phyloP scores from a whole-genome alignment of 2,888 invertebrate species.

The Listrodromus nycthemerus region DNA sequence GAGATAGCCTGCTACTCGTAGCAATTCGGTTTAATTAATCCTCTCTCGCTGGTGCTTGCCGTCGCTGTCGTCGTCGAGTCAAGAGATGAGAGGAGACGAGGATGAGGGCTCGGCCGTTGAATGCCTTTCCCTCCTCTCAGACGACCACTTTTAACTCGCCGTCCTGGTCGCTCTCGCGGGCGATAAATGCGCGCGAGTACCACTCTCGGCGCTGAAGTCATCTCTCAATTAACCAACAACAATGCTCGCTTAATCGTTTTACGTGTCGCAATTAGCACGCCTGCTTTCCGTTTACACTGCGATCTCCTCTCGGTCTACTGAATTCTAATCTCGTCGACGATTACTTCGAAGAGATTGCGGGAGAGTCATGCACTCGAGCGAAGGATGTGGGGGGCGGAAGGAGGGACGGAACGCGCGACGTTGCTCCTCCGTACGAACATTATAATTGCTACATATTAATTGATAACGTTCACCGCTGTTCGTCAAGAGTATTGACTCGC shows the following conservation, averaged over 20 bases:
- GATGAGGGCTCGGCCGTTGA: slow-evolving; percentile 15
- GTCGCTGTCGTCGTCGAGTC: slow-evolving; percentile 47
- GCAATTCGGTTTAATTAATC: slow-evolving; percentile 81
- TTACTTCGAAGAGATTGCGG: slow-evolving; percentile 54
- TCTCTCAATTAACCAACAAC: slow-evolving; percentile 81
- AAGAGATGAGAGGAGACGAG: slow-evolving; percentile 51
- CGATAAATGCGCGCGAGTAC: slow-evolving; percentile 63
- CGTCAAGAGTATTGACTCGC: slow-evolving; percentile 5
- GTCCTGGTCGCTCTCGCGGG: slow-evolving; percentile 36
- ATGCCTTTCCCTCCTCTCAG: slow-evolving; percentile 30
- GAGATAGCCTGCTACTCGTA: slow-evolving; percentile 69
- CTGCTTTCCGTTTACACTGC: slow-evolving; percentile 55
- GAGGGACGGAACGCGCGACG: background rate
- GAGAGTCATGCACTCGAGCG: slow-evolving; percentile 4
- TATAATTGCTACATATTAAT: slow-evolving; percentile 30
- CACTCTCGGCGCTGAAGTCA: slow-evolving; percentile 75
- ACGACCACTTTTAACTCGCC: slow-evolving; percentile 18
- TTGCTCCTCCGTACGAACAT: background rate
- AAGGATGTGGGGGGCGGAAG: background rate
- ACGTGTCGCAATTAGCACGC: slow-evolving; percentile 81
- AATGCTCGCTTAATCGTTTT: slow-evolving; percentile 80
- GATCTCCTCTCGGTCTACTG: slow-evolving; percentile 25
- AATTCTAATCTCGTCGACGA: slow-evolving; percentile 36
- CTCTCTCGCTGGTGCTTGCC: slow-evolving; percentile 56
- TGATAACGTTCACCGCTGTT: slow-evolving; percentile 6